Conservation (phyloP, 2,113 vertebrate species). For the pig (Sus scrofa) region DNA sequence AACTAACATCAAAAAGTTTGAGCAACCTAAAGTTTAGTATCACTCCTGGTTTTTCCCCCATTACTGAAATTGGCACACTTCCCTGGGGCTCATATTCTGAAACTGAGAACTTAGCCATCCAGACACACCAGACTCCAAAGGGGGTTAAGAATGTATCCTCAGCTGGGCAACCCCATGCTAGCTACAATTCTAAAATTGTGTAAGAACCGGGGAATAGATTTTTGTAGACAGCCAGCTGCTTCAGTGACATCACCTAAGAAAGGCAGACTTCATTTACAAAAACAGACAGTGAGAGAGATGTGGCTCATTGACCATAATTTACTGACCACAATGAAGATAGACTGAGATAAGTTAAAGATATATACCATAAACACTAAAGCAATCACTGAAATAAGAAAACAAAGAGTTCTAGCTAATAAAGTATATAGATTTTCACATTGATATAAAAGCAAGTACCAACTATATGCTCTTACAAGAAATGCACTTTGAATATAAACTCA, state of each 20-base stretch:
- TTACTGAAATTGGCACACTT: background rate
- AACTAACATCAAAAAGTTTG: background rate
- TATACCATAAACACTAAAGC: background rate
- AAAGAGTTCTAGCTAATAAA: slow-evolving; percentile 2
- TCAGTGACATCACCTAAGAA: background rate
- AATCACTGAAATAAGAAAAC: background rate
- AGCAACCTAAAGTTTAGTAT: background rate
- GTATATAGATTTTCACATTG: background rate
- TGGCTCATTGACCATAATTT: background rate
- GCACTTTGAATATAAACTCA: background rate
- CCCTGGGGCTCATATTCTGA: background rate
- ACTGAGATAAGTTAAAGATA: background rate
- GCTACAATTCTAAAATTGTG: background rate
- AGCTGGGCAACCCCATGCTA: background rate
- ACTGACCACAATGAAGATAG: background rate
- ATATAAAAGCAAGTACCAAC: background rate
- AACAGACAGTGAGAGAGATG: background rate
- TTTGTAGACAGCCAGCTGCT: background rate
- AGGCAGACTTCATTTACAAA: background rate
- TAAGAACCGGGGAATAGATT: background rate
- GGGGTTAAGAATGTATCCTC: background rate
- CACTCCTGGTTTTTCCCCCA: background rate
- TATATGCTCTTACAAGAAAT: background rate
- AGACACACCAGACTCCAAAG: background rate
- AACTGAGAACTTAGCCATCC: background rate